Evolutionary conservation across 1,140 invertebrate genomes (phyloP).

Genomic region (Cyrtorhinus lividipennis): DNA sequence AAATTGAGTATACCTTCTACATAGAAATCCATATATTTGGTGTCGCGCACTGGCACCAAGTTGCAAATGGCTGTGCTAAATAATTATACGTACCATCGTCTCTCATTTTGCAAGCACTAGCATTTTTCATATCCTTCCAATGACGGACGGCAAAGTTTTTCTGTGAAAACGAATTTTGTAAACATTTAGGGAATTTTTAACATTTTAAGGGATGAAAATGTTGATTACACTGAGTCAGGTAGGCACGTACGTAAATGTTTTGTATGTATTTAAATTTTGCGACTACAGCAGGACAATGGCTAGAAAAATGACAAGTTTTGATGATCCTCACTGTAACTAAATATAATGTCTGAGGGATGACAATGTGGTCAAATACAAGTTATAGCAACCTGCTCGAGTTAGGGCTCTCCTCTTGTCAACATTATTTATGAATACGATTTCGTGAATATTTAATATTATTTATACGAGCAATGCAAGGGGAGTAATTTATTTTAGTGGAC

Average conservation of each 20-base stretch:
- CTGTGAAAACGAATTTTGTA: too few species aligned
- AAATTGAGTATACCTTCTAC: background rate
- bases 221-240: too few species aligned
- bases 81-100: background rate
- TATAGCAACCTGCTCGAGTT: background rate
- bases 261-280: too few species aligned
- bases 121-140: background rate
- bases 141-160: background rate
- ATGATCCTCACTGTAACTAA: background rate
- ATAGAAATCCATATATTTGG: background rate
- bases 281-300: too few species aligned
- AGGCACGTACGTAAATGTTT: too few species aligned
- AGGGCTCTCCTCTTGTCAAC: background rate
- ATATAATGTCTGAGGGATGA: background rate
- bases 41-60: background rate
- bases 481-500: too few species aligned
- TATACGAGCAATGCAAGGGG: too few species aligned
- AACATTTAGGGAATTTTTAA: too few species aligned
- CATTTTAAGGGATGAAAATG: too few species aligned
- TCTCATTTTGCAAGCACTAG: background rate
- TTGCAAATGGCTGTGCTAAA: background rate
- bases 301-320: background rate
- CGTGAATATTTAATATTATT: too few species aligned
- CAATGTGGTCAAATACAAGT: background rate
- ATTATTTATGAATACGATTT: background rate